Base-by-base conservation (phyloP, 2,113 vertebrate genomes). In the Megaceryle maxima region DNA sequence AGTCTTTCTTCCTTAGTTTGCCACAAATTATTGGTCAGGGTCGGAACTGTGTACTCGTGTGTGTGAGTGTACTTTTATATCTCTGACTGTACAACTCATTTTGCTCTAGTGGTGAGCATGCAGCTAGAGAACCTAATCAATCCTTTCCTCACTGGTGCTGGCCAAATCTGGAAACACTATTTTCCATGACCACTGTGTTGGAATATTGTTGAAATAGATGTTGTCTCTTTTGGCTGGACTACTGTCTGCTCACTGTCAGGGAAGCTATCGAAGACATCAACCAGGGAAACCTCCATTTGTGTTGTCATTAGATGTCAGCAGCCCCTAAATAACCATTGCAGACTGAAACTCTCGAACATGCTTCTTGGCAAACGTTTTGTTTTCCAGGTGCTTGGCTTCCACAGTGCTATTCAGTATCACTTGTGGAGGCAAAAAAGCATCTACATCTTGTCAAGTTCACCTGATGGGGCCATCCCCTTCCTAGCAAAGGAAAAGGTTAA, bases 201-300 rank as follows among this genome's bases (percentile, higher is more conserved):
- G 39, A 43, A 26, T 84, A 22, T 55, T 72, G 69, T n/a, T 33
- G 33, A 31, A 68, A n/a, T 12, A 35, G 9, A 1, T 26, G 14
- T 6, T 81, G 9, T 1, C 16, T 84, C 1, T 17, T 89, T 48
- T 60, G 21, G 16, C 15, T 0, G 0, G 22, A 43, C 0, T 2
- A 20, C 28, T 48, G 9, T 35, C 25, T 83, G 41, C 46, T 55
- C 10, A 24, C 28, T 17, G 3, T 17, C 64, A 63, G 69, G 51
- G 56, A 39, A 70, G 35, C 56, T 50, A 2, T 56, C 31, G 18
- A 70, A 81, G 51, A 17, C 8, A n/a, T 39, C 48, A 29, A 24
- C 10, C 15, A 25, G 24, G 16, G 16, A 76, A 51, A 9, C 19
- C 12, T 70, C 25, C 12, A 0, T 28, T 87, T 76, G 14, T 62